A percentile compares a stretch with the other conserved stretches of the same genome.
Evolutionary conservation across 2,113 vertebrate genomes (phyloP).

Genomic region (Thermophis baileyi): DNA sequence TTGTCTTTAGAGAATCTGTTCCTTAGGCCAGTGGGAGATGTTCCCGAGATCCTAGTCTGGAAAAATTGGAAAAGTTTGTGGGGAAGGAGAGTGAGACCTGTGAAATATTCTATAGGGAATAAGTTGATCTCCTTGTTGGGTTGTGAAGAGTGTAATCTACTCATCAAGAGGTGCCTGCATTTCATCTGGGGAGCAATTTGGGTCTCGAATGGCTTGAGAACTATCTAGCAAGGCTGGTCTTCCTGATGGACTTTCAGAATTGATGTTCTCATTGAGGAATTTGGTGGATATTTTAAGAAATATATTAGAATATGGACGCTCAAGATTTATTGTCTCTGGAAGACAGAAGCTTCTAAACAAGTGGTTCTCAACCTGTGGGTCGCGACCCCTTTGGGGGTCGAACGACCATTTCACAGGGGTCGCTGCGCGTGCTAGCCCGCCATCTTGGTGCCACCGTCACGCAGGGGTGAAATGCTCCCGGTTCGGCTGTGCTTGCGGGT

Average conservation of each 20-base stretch:
- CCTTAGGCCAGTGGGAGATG: neutral
- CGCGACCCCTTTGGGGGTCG: no score
- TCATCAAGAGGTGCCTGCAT: neutral
- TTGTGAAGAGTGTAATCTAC: neutral
- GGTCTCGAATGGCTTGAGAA: neutral
- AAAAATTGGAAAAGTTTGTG: neutral
- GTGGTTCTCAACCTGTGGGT: no score
- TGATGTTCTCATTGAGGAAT: neutral
- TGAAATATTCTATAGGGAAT: neutral
- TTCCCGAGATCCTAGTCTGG: neutral
- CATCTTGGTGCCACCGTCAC: no score
- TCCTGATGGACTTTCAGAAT: neutral
- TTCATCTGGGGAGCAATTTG: neutral
- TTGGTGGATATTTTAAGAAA: neutral
- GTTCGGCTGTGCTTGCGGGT: no score
- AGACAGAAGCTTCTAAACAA: neutral
- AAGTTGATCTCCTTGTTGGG: neutral
- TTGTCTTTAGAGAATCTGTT: neutral
- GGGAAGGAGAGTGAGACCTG: neutral
- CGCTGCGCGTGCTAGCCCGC: no score
- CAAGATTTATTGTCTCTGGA: neutral
- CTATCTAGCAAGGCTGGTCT: neutral
- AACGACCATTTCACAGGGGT: no score
- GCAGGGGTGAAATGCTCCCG: no score
- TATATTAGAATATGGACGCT: neutral